Base-by-base conservation (phyloP, 2,113 vertebrate genomes). In the Nothoprocta perdicaria region DNA sequence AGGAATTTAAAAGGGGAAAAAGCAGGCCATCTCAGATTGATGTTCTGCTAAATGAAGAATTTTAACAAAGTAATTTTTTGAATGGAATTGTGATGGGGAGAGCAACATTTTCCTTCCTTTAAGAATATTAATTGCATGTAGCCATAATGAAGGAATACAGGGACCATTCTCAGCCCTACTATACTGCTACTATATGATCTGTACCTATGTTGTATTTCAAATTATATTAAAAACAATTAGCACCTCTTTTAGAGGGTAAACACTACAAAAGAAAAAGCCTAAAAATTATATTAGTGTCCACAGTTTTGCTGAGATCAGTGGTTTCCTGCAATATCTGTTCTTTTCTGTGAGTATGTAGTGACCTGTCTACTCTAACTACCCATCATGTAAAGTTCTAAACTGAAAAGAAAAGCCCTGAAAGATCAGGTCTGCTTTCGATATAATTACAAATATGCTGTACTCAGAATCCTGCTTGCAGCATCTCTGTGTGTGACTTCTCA, bases 1-100 rank as follows among this genome's bases (percentile, higher is more conserved):
- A 89, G 82, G 85, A 93, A 86, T 81, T 93, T 76, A 84, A 85
- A 83, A 84, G 40, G 29, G 76, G 58, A 13, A 75, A 89, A 88
- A 89, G 89, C 35, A 72, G 50, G 19, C 35, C 82, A 89, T 83
- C 79, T 65, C 40, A 69, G 40, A 41, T 61, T 91, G 31, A 78
- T 78, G 10, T 86, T 83, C 65, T 93, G n/a, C 76, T 93, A 88
- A 95, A 76, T 58, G 62, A 80, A 65, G 12, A 12, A 65, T 50
- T 93, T 84, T 31, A 61, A 29, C 50, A 29, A 92, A 83, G 22
- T 48, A 38, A 6, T n/a, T 85, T 90, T 94, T 86, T 89, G 2
- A 93, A 82, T 78, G 73, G 43, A 80, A 57, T 48, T 76, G 21
- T 78, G 79, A 78, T 55, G 21, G 4, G 41, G 77, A 85, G 29